phyloP scores from a whole-genome alignment of 2,113 vertebrate genomes.

The Anoura caudifer region DNA sequence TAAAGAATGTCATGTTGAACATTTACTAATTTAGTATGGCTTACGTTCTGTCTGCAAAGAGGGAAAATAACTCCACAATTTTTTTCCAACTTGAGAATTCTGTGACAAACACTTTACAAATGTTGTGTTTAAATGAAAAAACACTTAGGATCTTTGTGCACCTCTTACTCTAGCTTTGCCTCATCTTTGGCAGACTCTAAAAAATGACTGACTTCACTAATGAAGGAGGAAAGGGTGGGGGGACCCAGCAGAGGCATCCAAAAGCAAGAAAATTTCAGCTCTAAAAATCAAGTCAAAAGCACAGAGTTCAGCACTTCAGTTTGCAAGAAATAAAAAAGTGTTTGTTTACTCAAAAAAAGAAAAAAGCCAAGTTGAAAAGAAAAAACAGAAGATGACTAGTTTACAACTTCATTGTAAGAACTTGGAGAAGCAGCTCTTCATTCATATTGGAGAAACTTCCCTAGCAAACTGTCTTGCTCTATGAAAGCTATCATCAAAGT shows the following conservation, averaged over 20 bases:
- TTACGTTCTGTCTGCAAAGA: neutral
- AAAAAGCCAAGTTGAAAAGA: neutral
- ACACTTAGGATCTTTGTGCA: neutral
- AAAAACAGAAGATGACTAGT: neutral
- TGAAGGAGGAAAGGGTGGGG: neutral
- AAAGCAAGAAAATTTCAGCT: conserved; percentile 39
- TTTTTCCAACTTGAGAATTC: conserved; percentile 8
- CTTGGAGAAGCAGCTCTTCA: neutral
- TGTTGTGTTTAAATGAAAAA: neutral
- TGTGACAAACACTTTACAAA: conserved; percentile 21
- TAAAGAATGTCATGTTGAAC: neutral
- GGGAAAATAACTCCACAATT: neutral
- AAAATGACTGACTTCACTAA: neutral
- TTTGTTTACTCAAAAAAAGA: neutral
- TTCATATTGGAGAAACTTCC: neutral
- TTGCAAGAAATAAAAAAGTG: neutral
- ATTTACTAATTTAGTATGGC: neutral
- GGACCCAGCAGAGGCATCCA: neutral
- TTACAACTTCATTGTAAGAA: neutral
- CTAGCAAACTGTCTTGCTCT: neutral
- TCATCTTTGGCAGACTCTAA: conserved; percentile 39
- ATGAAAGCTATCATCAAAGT: neutral
- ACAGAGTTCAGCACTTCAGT: neutral
- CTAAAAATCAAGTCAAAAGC: conserved; percentile 26
- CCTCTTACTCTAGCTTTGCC: neutral